phyloP scores from a whole-genome alignment of 2,888 invertebrate genomes.

The Trachelus troglodyta region DNA sequence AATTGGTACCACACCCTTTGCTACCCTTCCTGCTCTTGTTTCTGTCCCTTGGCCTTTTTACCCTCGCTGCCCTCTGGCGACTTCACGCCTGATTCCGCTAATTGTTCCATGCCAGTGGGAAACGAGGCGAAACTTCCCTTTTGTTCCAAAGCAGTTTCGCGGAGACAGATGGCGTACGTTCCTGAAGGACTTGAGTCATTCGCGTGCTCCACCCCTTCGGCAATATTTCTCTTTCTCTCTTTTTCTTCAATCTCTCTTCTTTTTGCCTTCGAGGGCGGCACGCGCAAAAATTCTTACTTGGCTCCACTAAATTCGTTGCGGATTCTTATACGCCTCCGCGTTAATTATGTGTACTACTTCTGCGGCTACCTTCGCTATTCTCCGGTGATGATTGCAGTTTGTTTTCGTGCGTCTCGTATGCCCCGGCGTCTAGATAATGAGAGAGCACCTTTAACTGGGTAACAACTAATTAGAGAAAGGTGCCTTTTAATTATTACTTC shows the following conservation, averaged over 20 bases:
- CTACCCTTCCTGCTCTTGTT: conserved; percentile 36
- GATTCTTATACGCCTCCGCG: not conserved
- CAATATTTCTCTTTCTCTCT: conserved; percentile 13
- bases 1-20: conserved; percentile 54
- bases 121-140: not conserved
- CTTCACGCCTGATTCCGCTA: conserved; percentile 51
- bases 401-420: not conserved
- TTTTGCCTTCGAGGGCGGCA: not conserved
- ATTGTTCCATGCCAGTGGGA: conserved; percentile 35
- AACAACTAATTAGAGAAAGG: conserved; percentile 51
- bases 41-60: not conserved
- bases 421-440: conserved; percentile 24
- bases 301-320: conserved; percentile 32
- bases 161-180: conserved; percentile 39
- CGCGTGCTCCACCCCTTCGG: conserved; percentile 37
- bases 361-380: not conserved
- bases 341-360: not conserved
- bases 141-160: conserved; percentile 15
- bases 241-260: not conserved
- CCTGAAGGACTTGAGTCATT: conserved; percentile 21
- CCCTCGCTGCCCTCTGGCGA: conserved; percentile 30
- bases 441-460: conserved; percentile 25
- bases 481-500: conserved; percentile 38
- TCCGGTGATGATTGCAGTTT: not conserved
- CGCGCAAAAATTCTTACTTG: conserved; percentile 20